These are phyloP conservation scores for Dascillus cervinus DNA, from an alignment of 2,888 invertebrate genomes.

Conservation along the genomic window DNA sequence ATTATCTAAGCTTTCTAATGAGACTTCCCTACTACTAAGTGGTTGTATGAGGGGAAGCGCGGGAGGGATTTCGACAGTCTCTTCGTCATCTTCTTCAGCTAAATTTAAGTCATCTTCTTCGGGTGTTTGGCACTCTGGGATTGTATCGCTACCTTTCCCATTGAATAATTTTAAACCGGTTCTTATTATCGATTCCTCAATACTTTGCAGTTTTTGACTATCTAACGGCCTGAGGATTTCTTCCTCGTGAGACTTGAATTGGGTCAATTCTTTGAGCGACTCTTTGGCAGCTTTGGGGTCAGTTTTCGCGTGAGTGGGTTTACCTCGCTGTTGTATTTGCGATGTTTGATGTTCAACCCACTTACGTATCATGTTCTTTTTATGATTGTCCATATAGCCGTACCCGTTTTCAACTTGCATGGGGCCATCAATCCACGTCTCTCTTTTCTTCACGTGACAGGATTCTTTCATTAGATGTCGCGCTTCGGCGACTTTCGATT, in stretches of 20 bases:
- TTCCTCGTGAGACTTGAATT: slow-evolving; percentile 54
- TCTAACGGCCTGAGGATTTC: slow-evolving; percentile 45
- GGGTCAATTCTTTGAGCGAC: slow-evolving; percentile 52
- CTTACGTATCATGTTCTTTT: slow-evolving; percentile 86
- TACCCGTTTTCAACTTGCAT: slow-evolving; percentile 66
- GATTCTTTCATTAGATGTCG: slow-evolving; percentile 72
- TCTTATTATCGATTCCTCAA: slow-evolving; percentile 54
- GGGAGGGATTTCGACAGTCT: slow-evolving; percentile 71
- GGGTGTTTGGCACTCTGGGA: slow-evolving; percentile 35
- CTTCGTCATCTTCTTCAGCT: slow-evolving; percentile 72
- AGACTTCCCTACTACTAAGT: slow-evolving; percentile 71
- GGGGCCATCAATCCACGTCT: slow-evolving; percentile 95
- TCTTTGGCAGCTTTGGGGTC: slow-evolving; percentile 39
- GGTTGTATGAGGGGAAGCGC: slow-evolving; percentile 73
- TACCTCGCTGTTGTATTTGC: slow-evolving; percentile 65
- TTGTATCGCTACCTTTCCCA: slow-evolving; percentile 25
- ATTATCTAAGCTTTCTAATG: slow-evolving; percentile 73
- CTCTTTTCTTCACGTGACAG: slow-evolving; percentile 68
- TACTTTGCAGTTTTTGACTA: slow-evolving; percentile 47
- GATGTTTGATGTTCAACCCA: slow-evolving; percentile 90
- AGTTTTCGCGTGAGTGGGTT: slow-evolving; percentile 40
- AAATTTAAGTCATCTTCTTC: slow-evolving; percentile 37
- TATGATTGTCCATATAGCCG: slow-evolving; percentile 88
- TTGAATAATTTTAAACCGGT: slow-evolving; percentile 49
- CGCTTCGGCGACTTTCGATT: slow-evolving; percentile 74